Evolutionary conservation across 2,113 vertebrate species (phyloP).

Genomic region (Mesoclemmys tuberculata): DNA sequence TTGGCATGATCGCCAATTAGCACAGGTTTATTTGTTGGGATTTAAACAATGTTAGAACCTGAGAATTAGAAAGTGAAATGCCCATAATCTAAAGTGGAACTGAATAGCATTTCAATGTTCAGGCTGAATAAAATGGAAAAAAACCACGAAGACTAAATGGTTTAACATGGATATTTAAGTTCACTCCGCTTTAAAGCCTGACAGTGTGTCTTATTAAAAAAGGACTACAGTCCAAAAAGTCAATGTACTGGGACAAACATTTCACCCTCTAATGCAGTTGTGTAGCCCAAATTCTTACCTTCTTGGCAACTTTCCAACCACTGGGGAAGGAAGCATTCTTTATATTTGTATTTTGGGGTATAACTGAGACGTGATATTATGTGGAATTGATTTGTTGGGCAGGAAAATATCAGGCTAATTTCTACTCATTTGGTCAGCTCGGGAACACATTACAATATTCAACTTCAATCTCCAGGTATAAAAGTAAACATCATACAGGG

Average conservation of each 20-base stretch:
- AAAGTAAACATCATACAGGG: neutral
- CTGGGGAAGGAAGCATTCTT: neutral
- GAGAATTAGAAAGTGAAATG: neutral
- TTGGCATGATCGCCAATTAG: neutral
- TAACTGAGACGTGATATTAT: neutral
- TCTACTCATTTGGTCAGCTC: neutral
- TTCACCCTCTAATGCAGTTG: neutral
- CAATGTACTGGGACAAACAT: neutral
- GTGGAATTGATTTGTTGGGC: fast-evolving
- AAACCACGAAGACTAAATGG: neutral
- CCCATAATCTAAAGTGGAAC: neutral
- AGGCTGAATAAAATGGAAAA: slow-evolving; percentile 3
- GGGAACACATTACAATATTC: neutral
- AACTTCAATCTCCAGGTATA: neutral
- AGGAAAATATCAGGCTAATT: neutral
- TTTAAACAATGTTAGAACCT: neutral
- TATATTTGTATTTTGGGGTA: neutral
- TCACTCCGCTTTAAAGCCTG: slow-evolving; percentile 19
- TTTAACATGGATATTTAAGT: slow-evolving; percentile 22
- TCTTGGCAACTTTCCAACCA: neutral
- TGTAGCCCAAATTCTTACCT: neutral
- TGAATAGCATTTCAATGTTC: neutral
- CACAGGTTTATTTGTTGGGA: neutral
- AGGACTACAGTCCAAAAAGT: neutral
- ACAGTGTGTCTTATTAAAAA: neutral